A percentile compares a stretch with the other conserved stretches of the same genome.
These are phyloP conservation scores for Mirza zaza DNA, from an alignment of 2,113 vertebrate genomes.

Conservation along the genomic window DNA sequence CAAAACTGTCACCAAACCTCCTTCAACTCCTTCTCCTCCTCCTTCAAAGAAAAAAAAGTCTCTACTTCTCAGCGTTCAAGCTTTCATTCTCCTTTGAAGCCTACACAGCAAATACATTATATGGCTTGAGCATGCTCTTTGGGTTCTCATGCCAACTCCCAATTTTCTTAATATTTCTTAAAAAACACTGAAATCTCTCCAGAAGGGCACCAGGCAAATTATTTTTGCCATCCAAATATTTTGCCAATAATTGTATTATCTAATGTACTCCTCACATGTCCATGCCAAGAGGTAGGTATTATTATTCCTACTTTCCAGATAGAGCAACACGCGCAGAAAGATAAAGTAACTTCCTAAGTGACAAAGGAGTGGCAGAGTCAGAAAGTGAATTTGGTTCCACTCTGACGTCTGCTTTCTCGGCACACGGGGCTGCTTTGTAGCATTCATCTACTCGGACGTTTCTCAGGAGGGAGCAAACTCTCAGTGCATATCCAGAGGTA, in stretches of 20 bases:
- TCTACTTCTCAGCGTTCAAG: not conserved
- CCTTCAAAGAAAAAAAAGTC: not conserved
- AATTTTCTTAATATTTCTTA: slow-evolving; percentile 6
- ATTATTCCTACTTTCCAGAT: not conserved
- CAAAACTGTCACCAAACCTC: too few relatives aligned
- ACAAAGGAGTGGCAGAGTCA: not conserved
- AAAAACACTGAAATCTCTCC: not conserved
- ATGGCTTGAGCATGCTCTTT: not conserved
- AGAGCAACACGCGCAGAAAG: not conserved
- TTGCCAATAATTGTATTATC: not conserved
- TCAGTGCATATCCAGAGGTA: not conserved
- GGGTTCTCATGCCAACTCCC: not conserved
- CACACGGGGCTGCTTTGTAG: not conserved
- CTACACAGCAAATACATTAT: not conserved
- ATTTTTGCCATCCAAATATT: not conserved
- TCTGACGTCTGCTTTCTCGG: not conserved
- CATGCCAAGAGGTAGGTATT: not conserved
- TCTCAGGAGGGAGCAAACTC: not conserved
- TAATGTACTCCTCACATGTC: not conserved
- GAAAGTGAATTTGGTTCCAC: not conserved
- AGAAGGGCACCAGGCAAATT: not conserved
- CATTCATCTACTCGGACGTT: not conserved
- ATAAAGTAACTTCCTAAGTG: not conserved
- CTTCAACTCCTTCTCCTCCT: too few relatives aligned
- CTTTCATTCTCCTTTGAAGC: not conserved